Evolutionary conservation across 2,888 invertebrate genomes (phyloP), one percentile per base, ranked within the genome.

Genomic region (Cotesia congregata): DNA sequence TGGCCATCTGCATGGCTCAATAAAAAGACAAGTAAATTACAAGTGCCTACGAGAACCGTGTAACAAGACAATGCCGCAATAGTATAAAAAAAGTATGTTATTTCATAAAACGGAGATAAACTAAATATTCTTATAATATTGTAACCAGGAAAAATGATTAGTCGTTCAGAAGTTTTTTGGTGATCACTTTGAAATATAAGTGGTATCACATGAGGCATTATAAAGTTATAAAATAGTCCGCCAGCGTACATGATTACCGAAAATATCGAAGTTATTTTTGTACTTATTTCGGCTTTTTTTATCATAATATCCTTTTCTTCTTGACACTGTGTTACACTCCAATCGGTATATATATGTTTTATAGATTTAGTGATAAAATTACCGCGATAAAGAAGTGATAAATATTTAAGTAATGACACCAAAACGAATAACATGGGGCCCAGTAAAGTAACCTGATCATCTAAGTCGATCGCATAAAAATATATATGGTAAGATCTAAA

Each of bases 1-100:
- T 83, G 83, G 0, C 84, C 82, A 9, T 80, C 81, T 2, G 79
- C 81, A 61, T 84, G 84, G 1, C 79, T 81, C 0, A 80, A 81
- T 41, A 83, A 83, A 20, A 77, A 74, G 1, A 81, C 79, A 5
- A 82, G 80, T 20, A 84, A 60, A 41, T 80, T 79, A 64, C 80
- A 83, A 0, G 76, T 78, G 3, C 79, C 79, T 4, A 77, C 79
- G 0, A 79, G 79, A 5, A 84, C 80, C 9, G 70, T 78, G 9
- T 71, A 80, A 6, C 61, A 72, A 5, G 83, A 60, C 15, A 80
- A 12, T 1, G 76, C 77, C 17, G 74, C 77, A 0, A 82, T 0
- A 9, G 79, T 80, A 5, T 83, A 81, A 9, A 78, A 59, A 15
- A 67, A 75, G 67, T 79, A 85, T 0, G 81, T 70, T 1, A 83